These are phyloP conservation scores for Lacanobia oleracea DNA, from an alignment of 2,888 invertebrate species.

Conservation along the genomic window DNA sequence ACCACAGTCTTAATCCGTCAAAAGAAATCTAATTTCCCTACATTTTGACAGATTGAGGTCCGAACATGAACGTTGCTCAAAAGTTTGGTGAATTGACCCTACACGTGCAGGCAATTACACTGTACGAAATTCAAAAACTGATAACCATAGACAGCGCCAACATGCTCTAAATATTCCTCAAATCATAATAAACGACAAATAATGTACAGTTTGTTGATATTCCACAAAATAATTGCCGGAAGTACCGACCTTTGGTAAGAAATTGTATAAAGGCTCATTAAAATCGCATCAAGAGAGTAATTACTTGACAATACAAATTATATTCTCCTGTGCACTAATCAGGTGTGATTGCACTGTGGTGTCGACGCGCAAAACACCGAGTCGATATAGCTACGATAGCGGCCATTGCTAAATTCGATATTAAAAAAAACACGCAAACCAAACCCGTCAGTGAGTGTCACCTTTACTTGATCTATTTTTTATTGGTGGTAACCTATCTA, in stretches of 20 bases:
- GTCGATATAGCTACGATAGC: too few relatives aligned
- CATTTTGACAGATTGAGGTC: too few relatives aligned
- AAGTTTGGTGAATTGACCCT: too few relatives aligned
- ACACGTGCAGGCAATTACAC: too few relatives aligned
- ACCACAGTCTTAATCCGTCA: too few relatives aligned
- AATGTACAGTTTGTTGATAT: neutral
- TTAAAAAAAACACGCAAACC: too few relatives aligned
- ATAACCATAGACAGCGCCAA: neutral
- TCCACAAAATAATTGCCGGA: slow-evolving; percentile 14
- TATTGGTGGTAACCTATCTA: too few relatives aligned
- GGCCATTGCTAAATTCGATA: neutral
- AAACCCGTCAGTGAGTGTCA: neutral
- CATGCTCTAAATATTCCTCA: slow-evolving; percentile 11
- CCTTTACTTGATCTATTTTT: too few relatives aligned
- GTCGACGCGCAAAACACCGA: neutral
- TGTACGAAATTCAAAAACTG: neutral
- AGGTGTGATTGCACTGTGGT: slow-evolving; percentile 20
- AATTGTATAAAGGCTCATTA: slow-evolving; percentile 37
- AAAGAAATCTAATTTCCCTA: too few relatives aligned
- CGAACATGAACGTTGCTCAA: too few relatives aligned
- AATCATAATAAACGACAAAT: slow-evolving; percentile 10
- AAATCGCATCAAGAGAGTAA: slow-evolving; percentile 46
- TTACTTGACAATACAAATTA: slow-evolving; percentile 14
- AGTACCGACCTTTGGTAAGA: slow-evolving; percentile 37
- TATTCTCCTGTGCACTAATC: slow-evolving; percentile 11